phyloP scores from a whole-genome alignment of 2,888 invertebrate genomes.

The Brachyptera risi region DNA sequence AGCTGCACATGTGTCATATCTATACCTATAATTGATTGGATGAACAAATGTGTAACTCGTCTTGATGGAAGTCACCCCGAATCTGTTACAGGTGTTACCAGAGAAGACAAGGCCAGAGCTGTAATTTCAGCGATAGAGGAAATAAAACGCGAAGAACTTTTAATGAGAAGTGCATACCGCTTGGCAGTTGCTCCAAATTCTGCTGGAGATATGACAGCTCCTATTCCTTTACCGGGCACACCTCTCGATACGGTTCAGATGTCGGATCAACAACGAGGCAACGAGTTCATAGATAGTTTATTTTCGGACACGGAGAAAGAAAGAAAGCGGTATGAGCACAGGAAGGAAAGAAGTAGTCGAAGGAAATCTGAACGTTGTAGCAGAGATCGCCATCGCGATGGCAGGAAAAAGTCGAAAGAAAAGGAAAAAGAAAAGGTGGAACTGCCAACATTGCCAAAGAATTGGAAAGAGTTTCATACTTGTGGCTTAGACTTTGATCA shows the following conservation, averaged over 20 bases:
- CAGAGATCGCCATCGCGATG: not conserved
- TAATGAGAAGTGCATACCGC: slow-evolving; percentile 26
- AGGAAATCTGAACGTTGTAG: slow-evolving; percentile 3
- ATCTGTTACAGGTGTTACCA: slow-evolving; percentile 14
- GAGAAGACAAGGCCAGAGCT: slow-evolving; percentile 31
- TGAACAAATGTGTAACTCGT: too few species aligned
- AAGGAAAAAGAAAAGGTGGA: not conserved
- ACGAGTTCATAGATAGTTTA: not conserved
- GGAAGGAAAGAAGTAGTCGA: not conserved
- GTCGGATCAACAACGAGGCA: too few species aligned
- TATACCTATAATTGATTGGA: too few species aligned
- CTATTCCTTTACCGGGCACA: slow-evolving; percentile 22
- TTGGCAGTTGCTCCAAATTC: not conserved
- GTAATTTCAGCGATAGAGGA: slow-evolving; percentile 34
- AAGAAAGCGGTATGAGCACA: not conserved
- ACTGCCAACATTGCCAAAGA: slow-evolving; percentile 23
- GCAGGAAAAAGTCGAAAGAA: not conserved
- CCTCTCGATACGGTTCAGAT: not conserved
- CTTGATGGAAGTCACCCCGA: too few species aligned
- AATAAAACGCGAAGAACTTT: slow-evolving; percentile 31
- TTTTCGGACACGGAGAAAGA: not conserved
- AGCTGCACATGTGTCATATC: too few species aligned
- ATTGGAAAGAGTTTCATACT: slow-evolving; percentile 28
- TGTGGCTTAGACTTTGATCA: slow-evolving; percentile 27
- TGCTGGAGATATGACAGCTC: slow-evolving; percentile 20